phyloP scores from a whole-genome alignment of 2,797 vertebrate genomes.

The Sebastes melanostomus region DNA sequence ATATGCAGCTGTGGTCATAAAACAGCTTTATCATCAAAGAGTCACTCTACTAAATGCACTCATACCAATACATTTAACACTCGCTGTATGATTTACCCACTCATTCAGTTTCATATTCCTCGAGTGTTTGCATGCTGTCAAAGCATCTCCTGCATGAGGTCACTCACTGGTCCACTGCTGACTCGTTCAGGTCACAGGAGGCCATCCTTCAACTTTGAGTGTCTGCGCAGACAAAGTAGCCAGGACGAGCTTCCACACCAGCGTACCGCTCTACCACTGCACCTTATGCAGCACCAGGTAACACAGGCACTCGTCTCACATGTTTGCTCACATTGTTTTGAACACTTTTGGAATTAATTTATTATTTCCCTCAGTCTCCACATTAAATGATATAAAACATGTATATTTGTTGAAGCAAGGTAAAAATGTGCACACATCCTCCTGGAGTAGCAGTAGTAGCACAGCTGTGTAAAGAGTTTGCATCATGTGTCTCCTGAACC shows the following conservation, averaged over 20 bases:
- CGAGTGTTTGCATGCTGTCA: slow-evolving; percentile 19
- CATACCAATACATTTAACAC: not conserved
- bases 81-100: not conserved
- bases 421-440: not conserved
- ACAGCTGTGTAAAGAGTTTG: not conserved
- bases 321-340: not conserved
- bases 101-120: not conserved
- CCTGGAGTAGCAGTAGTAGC: too few species aligned
- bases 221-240: slow-evolving; percentile 95
- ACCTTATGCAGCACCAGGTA: slow-evolving; percentile 99
- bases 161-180: slow-evolving; percentile 34
- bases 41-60: not conserved
- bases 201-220: slow-evolving; percentile 99
- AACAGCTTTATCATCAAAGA: not conserved
- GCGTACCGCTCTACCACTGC: slow-evolving; percentile 93
- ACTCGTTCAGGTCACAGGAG: slow-evolving; percentile 82
- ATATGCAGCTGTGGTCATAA: not conserved
- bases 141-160: slow-evolving; percentile 20
- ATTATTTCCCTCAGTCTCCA: not conserved
- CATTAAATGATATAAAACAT: not conserved
- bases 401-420: not conserved
- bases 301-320: slow-evolving; percentile 6
- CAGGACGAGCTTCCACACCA: slow-evolving; percentile 93
- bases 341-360: not conserved
- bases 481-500: not conserved